These are phyloP conservation scores for Akabosia matsudoensis DNA, from an alignment of 1,140 invertebrate genomes.

Conservation along the genomic window DNA sequence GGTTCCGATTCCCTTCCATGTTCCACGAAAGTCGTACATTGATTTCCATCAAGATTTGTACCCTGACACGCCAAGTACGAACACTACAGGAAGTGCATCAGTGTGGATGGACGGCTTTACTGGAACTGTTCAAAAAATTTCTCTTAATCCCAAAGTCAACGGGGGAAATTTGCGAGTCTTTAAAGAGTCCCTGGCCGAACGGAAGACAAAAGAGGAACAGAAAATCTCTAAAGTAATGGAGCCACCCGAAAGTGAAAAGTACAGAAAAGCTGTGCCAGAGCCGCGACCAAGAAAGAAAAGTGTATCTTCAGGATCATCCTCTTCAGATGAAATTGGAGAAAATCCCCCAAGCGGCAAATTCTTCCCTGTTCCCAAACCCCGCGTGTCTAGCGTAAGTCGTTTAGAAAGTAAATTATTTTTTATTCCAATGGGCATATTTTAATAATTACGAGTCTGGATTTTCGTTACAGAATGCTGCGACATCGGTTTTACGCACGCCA, in stretches of 20 bases:
- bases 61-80: slow-evolving; percentile 76
- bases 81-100: slow-evolving; percentile 68
- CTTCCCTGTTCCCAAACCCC: slow-evolving; percentile 34
- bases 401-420: neutral
- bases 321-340: slow-evolving; percentile 34
- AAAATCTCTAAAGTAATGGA: slow-evolving; percentile 35
- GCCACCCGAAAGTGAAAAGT: slow-evolving; percentile 9
- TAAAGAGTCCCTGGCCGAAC: slow-evolving; percentile 28
- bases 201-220: slow-evolving; percentile 31
- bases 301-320: slow-evolving; percentile 36
- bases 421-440: too few relatives aligned
- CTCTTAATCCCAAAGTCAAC: slow-evolving; percentile 65
- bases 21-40: slow-evolving; percentile 88
- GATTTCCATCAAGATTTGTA: slow-evolving; percentile 91
- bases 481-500: slow-evolving; percentile 40
- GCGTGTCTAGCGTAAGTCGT: slow-evolving; percentile 37
- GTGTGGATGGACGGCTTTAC: slow-evolving; percentile 75
- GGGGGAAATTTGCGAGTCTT: slow-evolving; percentile 24
- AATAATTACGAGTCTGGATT: neutral
- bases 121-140: slow-evolving; percentile 69
- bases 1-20: slow-evolving; percentile 88
- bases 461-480: slow-evolving; percentile 19
- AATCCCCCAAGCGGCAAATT: neutral
- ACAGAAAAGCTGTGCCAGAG: slow-evolving; percentile 42
- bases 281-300: slow-evolving; percentile 45